A percentile compares a stretch with the other conserved stretches of the same genome.
These are phyloP conservation scores for Erebia aethiops DNA, from an alignment of 2,888 invertebrate species.

Conservation along the genomic window DNA sequence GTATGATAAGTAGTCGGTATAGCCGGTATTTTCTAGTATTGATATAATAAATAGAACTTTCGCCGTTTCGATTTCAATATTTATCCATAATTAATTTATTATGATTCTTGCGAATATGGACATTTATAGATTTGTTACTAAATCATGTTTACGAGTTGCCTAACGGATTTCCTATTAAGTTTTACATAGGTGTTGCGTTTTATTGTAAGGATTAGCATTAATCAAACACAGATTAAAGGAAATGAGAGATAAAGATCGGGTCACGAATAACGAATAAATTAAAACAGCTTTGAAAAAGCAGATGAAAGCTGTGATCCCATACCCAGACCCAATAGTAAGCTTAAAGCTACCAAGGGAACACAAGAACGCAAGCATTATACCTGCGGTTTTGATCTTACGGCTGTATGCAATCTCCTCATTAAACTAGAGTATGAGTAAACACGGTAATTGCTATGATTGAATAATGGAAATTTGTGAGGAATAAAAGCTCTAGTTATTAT, in stretches of 20 bases:
- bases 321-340: no score
- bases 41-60: constrained; percentile 24
- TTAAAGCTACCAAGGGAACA: no score
- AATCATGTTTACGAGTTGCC: constrained; percentile 37
- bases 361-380: no score
- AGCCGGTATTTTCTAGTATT: neutral
- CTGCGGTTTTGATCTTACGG: no score
- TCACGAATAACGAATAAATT: neutral
- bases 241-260: neutral
- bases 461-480: no score
- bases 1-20: no score
- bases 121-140: constrained; percentile 40
- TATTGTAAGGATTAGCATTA: constrained; percentile 39
- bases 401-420: no score
- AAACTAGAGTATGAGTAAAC: no score
- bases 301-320: neutral
- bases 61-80: constrained; percentile 30
- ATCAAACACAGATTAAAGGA: constrained; percentile 3
- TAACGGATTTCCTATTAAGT: constrained; percentile 39
- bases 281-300: neutral
- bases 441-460: no score
- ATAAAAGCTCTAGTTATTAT: no score
- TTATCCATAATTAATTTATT: constrained; percentile 30
- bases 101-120: constrained; percentile 36
- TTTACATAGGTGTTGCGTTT: constrained; percentile 39